Evolutionary conservation across 35 echinoderm and acorn worm species (phyloP).

Genomic region (Patiria miniata): DNA sequence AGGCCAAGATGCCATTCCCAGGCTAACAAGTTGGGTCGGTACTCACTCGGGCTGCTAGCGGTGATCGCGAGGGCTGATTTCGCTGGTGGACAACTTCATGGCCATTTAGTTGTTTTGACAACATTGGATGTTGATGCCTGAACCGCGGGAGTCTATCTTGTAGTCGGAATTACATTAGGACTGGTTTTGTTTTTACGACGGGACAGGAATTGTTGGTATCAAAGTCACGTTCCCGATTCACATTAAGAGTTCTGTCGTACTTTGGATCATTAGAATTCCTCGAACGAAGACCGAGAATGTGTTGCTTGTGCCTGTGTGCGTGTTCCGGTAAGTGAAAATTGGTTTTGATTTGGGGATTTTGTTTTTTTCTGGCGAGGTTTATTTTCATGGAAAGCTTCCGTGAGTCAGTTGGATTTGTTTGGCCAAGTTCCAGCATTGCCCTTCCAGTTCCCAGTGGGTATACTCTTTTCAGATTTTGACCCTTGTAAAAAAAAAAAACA

Average conservation of each 20-base stretch:
- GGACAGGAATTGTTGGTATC: background rate
- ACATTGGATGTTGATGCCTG: slow-evolving; percentile 3
- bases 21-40: background rate
- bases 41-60: no score
- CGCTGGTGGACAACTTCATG: background rate
- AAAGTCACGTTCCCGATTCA: background rate
- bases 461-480: no score
- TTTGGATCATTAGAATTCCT: background rate
- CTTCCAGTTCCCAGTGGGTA: no score
- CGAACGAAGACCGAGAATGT: background rate
- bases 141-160: background rate
- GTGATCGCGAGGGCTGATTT: no score
- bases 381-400: no score
- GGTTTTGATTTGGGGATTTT: no score
- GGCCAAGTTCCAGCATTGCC: no score
- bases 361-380: no score
- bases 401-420: no score
- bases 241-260: background rate
- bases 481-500: no score
- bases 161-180: background rate
- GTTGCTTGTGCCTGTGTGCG: no score
- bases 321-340: no score
- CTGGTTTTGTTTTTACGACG: background rate
- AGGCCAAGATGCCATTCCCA: background rate
- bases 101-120: slow-evolving; percentile 13